These are phyloP conservation scores for Andrena praecox DNA, from an alignment of 2,888 invertebrate genomes.

Conservation along the genomic window DNA sequence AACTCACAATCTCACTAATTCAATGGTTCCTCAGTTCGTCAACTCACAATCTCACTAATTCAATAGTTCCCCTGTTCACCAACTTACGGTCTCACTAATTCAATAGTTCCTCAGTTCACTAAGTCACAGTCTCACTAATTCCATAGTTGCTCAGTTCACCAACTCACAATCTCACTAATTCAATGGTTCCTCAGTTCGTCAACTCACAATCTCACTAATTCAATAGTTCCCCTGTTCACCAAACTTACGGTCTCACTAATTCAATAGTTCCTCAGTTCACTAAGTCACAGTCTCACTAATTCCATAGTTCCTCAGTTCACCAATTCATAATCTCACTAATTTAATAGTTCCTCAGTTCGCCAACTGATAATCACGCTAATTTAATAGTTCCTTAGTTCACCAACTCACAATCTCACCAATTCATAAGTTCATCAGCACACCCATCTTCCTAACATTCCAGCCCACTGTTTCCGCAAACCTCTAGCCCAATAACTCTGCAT, in stretches of 20 bases:
- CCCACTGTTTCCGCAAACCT: not conserved
- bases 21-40: not conserved
- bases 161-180: not conserved
- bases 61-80: not conserved
- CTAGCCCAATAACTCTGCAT: not conserved
- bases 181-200: not conserved
- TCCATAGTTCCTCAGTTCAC: not conserved
- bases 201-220: not conserved
- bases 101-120: no score
- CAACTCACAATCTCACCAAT: not conserved
- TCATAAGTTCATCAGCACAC: not conserved
- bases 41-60: not conserved
- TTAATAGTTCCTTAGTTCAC: not conserved
- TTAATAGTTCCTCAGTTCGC: not conserved
- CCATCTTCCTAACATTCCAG: not conserved
- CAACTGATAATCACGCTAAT: not conserved
- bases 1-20: not conserved
- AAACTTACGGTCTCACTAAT: no score
- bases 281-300: no score
- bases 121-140: no score
- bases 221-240: not conserved
- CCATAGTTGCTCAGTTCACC: no score
- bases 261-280: no score
- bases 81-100: not conserved
- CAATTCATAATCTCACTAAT: not conserved